Base-by-base conservation (phyloP, 1,140 invertebrate species). In the Lordiphosa collinella region DNA sequence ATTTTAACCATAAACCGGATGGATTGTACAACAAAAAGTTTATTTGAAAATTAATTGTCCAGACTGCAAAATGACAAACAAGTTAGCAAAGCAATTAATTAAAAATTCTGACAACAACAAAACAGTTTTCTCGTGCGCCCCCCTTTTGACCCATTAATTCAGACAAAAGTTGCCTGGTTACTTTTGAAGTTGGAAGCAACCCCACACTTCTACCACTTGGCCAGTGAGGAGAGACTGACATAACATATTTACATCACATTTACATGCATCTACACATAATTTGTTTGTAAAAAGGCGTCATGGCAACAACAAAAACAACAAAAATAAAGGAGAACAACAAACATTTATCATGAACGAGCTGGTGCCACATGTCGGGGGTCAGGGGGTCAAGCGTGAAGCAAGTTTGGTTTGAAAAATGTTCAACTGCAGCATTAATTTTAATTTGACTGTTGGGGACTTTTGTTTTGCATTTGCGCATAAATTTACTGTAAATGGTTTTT, bases 151-250 rank as follows among this genome's bases (percentile, higher is more conserved):
- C 48, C 58, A 62, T 36, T 48, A 34, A 14, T 35, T 35, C 16
- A 51, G 44, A 32, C 29, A 49, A 60, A 60, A 51, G 65, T 70
- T 62, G 72, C 56, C 41, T 66, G 72, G 56, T 66, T 52, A 52
- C 72, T 75, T 64, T 70, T 64, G 31, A 64, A 54, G 35, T 37
- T 32, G 14, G 44, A 37, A n/a, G 14, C 14, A 25, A 34, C 34
- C 12, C n/a, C 22, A 29, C 25, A 29, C 6, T 2, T 29, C 25
- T 29, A n/a, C 22, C 22, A 25, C 22, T 25, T 25, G 22, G 22
- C 22, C 22, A 25, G 22, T 25, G 22, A 25, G 22, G 5, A 7
- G 25, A 29, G 6, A 35, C 32, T 60, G 44, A 54, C 49, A 55
- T 44, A 53, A 57, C 47, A 37, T 13, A 56, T 37, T 46, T 25